These are phyloP conservation scores for Blennius ocellaris DNA, from an alignment of 2,113 vertebrate genomes.

Conservation along the genomic window DNA sequence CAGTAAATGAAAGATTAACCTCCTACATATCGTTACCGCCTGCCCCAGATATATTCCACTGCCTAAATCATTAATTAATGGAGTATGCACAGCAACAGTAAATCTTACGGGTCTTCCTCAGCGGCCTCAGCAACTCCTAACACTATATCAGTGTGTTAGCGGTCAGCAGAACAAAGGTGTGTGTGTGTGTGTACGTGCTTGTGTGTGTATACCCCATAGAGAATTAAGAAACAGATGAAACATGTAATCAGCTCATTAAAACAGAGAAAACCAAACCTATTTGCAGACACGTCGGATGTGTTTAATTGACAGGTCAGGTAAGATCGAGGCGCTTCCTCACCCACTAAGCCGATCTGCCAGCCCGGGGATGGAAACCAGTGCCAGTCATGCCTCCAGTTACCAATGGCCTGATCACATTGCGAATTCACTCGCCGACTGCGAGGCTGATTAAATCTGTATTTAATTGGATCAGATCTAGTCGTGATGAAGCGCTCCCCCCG, in stretches of 20 bases:
- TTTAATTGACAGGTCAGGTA: slow-evolving; percentile 42
- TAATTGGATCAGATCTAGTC: slow-evolving; percentile 86
- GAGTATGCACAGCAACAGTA: slow-evolving; percentile 68
- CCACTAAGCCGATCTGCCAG: slow-evolving; percentile 37
- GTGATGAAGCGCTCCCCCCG: slow-evolving; percentile 81
- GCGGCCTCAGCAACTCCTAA: slow-evolving; percentile 27
- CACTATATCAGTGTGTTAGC: slow-evolving; percentile 46
- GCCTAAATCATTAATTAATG: slow-evolving; percentile 75
- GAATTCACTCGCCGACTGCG: slow-evolving; percentile 70
- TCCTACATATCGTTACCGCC: slow-evolving; percentile 35
- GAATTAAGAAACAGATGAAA: slow-evolving; percentile 20
- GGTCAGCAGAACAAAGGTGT: slow-evolving; percentile 25
- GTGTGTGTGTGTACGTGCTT: too few relatives aligned
- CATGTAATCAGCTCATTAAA: slow-evolving; percentile 19
- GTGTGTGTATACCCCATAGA: neutral
- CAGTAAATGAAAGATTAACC: slow-evolving; percentile 59
- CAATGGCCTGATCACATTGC: slow-evolving; percentile 68
- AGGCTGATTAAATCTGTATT: slow-evolving; percentile 85
- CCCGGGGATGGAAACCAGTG: slow-evolving; percentile 33
- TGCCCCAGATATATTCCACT: slow-evolving; percentile 57
- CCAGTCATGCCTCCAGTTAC: slow-evolving; percentile 51
- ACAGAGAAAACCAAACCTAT: slow-evolving; percentile 15
- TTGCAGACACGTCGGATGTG: slow-evolving; percentile 19
- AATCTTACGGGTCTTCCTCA: slow-evolving; percentile 44
- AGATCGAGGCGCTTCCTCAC: slow-evolving; percentile 33